phyloP scores from a whole-genome alignment of 2,113 vertebrate species.

The Cromileptes altivelis region DNA sequence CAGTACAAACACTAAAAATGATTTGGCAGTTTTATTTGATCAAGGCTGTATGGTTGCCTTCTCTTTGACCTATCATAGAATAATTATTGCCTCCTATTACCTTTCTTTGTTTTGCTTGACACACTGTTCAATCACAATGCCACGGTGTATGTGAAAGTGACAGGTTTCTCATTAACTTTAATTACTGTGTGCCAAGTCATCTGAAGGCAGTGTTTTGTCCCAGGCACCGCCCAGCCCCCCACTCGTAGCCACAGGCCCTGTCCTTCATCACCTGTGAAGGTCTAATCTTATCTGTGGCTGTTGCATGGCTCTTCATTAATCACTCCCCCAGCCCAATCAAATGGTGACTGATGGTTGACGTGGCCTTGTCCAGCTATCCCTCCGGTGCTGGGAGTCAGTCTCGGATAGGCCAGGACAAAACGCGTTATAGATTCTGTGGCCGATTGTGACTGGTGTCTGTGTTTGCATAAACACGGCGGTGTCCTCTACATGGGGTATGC shows the following conservation, averaged over 20 bases:
- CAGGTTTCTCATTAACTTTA: slow-evolving; percentile 69
- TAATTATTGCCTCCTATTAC: slow-evolving; percentile 46
- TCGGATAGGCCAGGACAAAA: slow-evolving; percentile 18
- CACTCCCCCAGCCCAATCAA: slow-evolving; percentile 74
- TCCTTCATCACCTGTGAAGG: slow-evolving; percentile 81
- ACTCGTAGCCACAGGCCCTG: slow-evolving; percentile 50
- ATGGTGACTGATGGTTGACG: slow-evolving; percentile 74
- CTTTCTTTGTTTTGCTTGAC: slow-evolving; percentile 59
- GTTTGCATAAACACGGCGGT: slow-evolving; percentile 10
- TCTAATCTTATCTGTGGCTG: slow-evolving; percentile 81
- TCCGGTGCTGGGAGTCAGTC: slow-evolving; percentile 34
- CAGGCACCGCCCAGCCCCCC: slow-evolving; percentile 36
- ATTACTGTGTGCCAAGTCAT: slow-evolving; percentile 67
- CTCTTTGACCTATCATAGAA: slow-evolving; percentile 51
- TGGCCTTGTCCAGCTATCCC: slow-evolving; percentile 73
- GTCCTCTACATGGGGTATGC: slow-evolving; percentile 16
- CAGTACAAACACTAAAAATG: slow-evolving; percentile 17
- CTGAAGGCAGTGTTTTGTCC: slow-evolving; percentile 57
- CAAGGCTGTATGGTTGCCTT: slow-evolving; percentile 7
- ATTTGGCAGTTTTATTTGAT: slow-evolving; percentile 40
- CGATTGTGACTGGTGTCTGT: slow-evolving; percentile 7
- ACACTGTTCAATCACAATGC: slow-evolving; percentile 47
- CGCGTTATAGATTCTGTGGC: slow-evolving; percentile 26
- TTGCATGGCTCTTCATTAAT: slow-evolving; percentile 81
- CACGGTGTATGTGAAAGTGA: slow-evolving; percentile 57